Base-by-base conservation (phyloP, 2,797 vertebrate species). In the Poeciliopsis infans region DNA sequence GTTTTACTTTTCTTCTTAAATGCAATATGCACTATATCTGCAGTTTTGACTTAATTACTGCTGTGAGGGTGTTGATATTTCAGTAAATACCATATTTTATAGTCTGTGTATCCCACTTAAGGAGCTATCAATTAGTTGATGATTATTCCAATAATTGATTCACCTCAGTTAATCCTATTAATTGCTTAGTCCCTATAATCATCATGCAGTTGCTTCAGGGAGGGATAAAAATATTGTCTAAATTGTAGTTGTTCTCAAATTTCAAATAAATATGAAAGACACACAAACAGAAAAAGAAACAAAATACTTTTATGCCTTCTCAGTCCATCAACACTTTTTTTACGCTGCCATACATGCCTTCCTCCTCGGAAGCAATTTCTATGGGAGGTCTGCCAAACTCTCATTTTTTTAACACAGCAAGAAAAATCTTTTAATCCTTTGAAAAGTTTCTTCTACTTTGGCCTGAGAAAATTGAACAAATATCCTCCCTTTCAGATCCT, bases 321-420 rank as follows among this genome's bases (percentile, higher is more conserved):
- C 43, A 46, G 4, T 28, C 16, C 31, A 16, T 28, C 28, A 45
- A 28, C 31, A 28, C 66, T 77, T 73, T 33, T 59, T 13, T 59
- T 28, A 78, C 20, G 46, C 2, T 79, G 57, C 0, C n/a, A 8
- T 16, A 79, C 73, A 80, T 59, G 33, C 59, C 72, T 23, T 16
- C 31, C 55, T 46, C 33, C 16, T 72, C 43, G 28, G 59, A 75
- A 41, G 25, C 76, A 66, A 46, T 73, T 51, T 61, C 47, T 75
- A 16, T 72, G 10, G 77, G 64, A 79, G 78, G 77, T 49, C 75
- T 86, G 79, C 75, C 86, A 85, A 81, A 64, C 80, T 70, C 41
- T 59, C 33, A 75, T 78, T 76, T 79, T 85, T 79, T 55, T 85
- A 45, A 69, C 11, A 59, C 20, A 74, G 84, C 78, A 64, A 77